These are phyloP conservation scores for Hippocampus zosterae DNA, from an alignment of 2,113 vertebrate species.

Conservation along the genomic window DNA sequence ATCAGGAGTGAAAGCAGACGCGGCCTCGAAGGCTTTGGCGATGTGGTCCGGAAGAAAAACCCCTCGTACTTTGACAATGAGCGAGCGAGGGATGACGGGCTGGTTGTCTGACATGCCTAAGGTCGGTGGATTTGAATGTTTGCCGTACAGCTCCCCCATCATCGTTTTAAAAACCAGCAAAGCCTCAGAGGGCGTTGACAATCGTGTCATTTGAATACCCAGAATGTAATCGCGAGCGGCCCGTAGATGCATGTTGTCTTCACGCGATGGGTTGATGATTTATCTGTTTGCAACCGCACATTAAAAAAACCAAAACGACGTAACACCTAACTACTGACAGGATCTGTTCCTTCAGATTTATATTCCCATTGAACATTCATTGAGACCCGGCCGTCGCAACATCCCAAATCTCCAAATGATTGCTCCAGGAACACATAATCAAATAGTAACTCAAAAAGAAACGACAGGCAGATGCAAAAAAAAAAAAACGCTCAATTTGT, in stretches of 20 bases:
- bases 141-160: background rate
- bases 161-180: background rate
- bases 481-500: no score
- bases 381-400: no score
- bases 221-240: background rate
- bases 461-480: no score
- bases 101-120: background rate
- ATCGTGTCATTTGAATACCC: background rate
- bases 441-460: no score
- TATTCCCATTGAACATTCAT: no score
- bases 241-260: background rate
- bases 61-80: slow-evolving; percentile 55
- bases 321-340: no score
- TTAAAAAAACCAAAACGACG: no score
- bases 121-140: background rate
- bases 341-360: no score
- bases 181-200: background rate
- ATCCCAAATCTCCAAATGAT: no score
- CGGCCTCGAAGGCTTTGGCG: slow-evolving; percentile 60
- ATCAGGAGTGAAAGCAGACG: slow-evolving; percentile 69
- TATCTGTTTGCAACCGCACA: no score
- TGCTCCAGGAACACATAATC: no score
- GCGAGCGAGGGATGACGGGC: slow-evolving; percentile 43
- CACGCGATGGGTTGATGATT: no score
- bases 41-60: slow-evolving; percentile 63